Conservation (phyloP, 2,113 vertebrate species). For the Equus przewalskii region DNA sequence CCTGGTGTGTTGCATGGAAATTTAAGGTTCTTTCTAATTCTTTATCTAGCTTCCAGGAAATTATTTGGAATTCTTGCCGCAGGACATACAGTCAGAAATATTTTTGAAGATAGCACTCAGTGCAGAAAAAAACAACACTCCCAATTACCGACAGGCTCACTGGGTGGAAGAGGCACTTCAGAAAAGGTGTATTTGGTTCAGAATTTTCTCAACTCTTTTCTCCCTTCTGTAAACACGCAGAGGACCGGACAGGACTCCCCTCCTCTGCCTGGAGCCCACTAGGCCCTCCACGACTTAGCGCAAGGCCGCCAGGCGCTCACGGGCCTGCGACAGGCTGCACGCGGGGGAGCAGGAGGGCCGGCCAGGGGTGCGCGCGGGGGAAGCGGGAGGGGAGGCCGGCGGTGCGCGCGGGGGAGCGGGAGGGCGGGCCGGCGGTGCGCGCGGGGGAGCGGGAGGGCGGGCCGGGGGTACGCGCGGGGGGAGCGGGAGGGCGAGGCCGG, state of each 20-base stretch:
- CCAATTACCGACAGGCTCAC: neutral
- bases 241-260: fast-evolving
- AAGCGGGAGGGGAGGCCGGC: too few species aligned
- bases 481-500: too few species aligned
- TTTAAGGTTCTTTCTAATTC: neutral
- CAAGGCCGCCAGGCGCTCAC: neutral
- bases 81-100: neutral
- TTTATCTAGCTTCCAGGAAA: neutral
- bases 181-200: neutral
- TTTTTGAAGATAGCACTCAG: neutral
- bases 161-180: neutral
- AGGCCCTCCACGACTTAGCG: fast-evolving
- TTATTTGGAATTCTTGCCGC: neutral
- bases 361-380: too few species aligned
- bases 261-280: fast-evolving
- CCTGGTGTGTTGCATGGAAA: fast-evolving
- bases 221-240: neutral
- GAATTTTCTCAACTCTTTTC: neutral
- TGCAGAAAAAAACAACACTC: neutral
- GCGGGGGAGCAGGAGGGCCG: too few species aligned
- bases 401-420: too few species aligned
- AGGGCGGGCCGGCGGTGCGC: too few species aligned
- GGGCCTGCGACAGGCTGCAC: too few species aligned
- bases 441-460: too few species aligned
- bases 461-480: too few species aligned